Conservation (phyloP, 2,888 invertebrate genomes). For the Sarcophaga caerulescens region DNA sequence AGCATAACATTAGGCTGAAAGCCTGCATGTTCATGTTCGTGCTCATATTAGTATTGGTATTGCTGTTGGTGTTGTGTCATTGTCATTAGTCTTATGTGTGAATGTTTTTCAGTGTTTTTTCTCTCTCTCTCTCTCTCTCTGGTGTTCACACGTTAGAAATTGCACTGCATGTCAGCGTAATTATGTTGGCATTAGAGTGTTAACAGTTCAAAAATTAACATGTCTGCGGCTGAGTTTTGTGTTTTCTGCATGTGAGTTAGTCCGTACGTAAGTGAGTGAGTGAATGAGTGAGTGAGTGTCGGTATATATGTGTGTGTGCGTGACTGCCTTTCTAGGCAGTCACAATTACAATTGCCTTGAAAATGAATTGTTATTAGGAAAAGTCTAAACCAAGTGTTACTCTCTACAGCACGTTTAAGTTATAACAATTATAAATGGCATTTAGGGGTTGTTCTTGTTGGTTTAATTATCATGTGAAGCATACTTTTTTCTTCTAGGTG, state of each 20-base stretch:
- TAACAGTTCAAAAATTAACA: slow-evolving; percentile 72
- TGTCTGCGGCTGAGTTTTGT: slow-evolving; percentile 69
- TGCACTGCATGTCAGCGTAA: slow-evolving; percentile 69
- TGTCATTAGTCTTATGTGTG: slow-evolving; percentile 54
- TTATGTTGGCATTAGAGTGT: slow-evolving; percentile 71
- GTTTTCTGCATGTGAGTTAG: slow-evolving; percentile 1
- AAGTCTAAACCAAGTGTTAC: slow-evolving; percentile 52
- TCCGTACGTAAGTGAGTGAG: too few relatives aligned
- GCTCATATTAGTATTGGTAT: neutral
- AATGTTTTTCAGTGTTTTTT: neutral
- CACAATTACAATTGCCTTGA: slow-evolving; percentile 64
- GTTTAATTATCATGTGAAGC: slow-evolving; percentile 63
- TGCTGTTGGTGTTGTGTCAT: slow-evolving; percentile 55
- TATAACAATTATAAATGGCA: slow-evolving; percentile 60
- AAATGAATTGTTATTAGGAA: slow-evolving; percentile 66
- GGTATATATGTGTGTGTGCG: neutral
- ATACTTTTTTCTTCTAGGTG: slow-evolving; percentile 59
- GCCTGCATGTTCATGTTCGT: slow-evolving; percentile 45
- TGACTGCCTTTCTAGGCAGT: slow-evolving; percentile 24
- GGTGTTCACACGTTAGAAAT: slow-evolving; percentile 50
- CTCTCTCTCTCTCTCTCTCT: neutral
- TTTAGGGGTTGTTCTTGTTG: slow-evolving; percentile 49
- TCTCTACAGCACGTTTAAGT: slow-evolving; percentile 39
- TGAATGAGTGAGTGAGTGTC: too few relatives aligned
- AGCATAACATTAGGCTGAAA: slow-evolving; percentile 59